Evolutionary conservation across 2,797 vertebrate genomes (phyloP).

Genomic region (Etheostoma perlongum): DNA sequence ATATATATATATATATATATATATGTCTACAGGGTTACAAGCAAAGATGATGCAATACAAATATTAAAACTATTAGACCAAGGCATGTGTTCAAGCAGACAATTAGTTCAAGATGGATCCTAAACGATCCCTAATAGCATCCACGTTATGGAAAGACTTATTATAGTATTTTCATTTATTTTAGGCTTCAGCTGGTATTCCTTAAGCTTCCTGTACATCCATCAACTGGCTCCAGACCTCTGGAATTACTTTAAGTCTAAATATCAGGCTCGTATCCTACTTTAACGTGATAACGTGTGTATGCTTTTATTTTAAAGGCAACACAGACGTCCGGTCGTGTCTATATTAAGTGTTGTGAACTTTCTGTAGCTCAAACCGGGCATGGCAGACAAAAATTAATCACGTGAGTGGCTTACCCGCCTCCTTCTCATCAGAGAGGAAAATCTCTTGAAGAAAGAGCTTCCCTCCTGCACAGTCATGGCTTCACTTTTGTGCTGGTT

Average conservation of each 20-base stretch:
- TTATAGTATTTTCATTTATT: not conserved
- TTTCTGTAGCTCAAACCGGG: constrained; percentile 29
- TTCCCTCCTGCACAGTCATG: constrained; percentile 25
- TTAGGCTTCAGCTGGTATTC: not conserved
- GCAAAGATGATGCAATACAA: no score
- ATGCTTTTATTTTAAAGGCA: constrained; percentile 52
- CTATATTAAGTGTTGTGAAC: not conserved
- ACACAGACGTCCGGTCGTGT: not conserved
- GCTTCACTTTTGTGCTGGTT: not conserved
- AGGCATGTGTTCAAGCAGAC: not conserved
- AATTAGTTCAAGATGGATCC: not conserved
- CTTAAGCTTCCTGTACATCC: no score
- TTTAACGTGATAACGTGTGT: accelerated
- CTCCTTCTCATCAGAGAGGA: constrained; percentile 29
- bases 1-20: no score
- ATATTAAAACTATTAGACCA: not conserved
- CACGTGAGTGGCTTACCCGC: constrained; percentile 56
- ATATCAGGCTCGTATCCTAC: no score
- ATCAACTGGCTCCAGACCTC: not conserved
- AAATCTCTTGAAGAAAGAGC: constrained; percentile 11
- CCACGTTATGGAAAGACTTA: not conserved
- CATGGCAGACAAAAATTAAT: constrained; percentile 40
- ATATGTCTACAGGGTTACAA: not conserved
- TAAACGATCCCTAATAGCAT: not conserved
- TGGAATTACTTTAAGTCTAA: not conserved